Evolutionary conservation across 2,888 invertebrate species (phyloP).

Genomic region (Drosophila koepferae): DNA sequence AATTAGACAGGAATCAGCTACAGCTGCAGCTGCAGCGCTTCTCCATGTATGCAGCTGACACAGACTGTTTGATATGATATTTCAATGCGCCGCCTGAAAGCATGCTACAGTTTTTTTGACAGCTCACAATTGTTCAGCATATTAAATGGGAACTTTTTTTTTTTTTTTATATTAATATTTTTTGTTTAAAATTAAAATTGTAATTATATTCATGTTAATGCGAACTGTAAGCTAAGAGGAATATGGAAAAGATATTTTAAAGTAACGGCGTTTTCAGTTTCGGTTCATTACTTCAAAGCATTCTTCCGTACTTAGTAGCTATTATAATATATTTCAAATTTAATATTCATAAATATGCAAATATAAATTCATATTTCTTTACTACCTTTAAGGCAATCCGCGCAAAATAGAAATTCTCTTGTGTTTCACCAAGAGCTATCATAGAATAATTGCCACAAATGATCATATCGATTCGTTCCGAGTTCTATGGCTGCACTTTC

Average conservation of each 20-base stretch:
- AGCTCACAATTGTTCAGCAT: neutral
- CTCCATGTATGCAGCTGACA: neutral
- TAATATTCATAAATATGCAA: no score
- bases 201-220: no score
- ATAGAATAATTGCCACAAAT: conserved; percentile 20
- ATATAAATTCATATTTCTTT: neutral
- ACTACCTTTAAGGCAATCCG: neutral
- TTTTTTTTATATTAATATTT: no score
- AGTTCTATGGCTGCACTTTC: conserved; percentile 51
- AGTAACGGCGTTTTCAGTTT: neutral
- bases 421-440: neutral
- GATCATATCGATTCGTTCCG: conserved; percentile 14
- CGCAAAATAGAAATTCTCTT: conserved; percentile 7
- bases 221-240: neutral
- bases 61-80: conserved; percentile 18
- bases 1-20: conserved; percentile 34
- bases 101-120: conserved; percentile 27
- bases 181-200: no score
- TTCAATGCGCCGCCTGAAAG: conserved; percentile 46
- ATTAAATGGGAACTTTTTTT: neutral
- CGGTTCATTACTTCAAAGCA: no score
- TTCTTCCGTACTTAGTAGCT: no score
- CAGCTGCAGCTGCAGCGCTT: conserved; percentile 8
- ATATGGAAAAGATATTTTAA: neutral
- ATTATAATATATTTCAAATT: no score